These are phyloP conservation scores for Semnopithecus entellus DNA, from an alignment of 2,113 vertebrate species.

Conservation along the genomic window DNA sequence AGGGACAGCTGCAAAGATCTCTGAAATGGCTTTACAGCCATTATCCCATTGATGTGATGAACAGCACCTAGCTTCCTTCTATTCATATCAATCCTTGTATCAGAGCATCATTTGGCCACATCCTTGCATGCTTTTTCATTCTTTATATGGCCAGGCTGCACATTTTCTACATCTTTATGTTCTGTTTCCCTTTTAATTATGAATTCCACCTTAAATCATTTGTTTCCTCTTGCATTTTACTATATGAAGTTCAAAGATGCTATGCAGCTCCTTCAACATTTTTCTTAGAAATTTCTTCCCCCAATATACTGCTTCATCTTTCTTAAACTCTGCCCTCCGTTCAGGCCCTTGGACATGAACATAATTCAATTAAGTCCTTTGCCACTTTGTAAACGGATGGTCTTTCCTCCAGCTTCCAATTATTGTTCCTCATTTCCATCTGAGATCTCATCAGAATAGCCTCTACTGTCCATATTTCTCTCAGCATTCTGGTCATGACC, in stretches of 20 bases:
- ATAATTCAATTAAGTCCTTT: background rate
- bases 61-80: background rate
- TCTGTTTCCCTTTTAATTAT: background rate
- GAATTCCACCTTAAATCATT: background rate
- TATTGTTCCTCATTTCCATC: background rate
- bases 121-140: background rate
- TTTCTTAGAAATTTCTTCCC: background rate
- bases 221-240: background rate
- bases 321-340: background rate
- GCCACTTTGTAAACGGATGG: background rate
- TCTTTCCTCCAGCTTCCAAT: background rate
- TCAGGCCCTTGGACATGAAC: background rate
- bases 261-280: background rate
- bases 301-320: background rate
- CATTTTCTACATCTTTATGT: background rate
- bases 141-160: background rate
- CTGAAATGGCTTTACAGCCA: background rate
- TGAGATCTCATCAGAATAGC: background rate
- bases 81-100: background rate
- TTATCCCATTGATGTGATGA: background rate
- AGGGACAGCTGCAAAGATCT: background rate
- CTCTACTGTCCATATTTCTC: background rate
- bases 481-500: background rate
- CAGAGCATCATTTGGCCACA: background rate
- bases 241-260: background rate